Base-by-base conservation (phyloP, 1,140 invertebrate species). In the Mizuhopecten yessoensis region DNA sequence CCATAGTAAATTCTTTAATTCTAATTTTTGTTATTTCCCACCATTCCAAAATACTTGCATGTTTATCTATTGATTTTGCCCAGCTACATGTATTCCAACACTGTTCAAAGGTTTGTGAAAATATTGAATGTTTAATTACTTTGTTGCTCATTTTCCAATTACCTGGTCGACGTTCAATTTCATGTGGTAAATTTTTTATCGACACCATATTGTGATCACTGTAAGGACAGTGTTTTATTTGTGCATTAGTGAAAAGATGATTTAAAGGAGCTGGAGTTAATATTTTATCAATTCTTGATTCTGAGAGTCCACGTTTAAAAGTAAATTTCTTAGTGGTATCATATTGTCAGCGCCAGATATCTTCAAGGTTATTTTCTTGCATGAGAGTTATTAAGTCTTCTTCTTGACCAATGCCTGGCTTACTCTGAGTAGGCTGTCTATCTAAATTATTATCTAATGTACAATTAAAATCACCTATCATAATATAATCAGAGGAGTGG, bases 281-380 rank as follows among this genome's bases (percentile, higher is more conserved):
- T 45, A 88, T 45, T 33, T 45, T 45, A 33, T 88, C 87, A 88
- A 88, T 88, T 88, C 87, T 34, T 9, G 87, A 88, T 45, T 88
- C 45, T n/a, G 87, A 88, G 33, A 42, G 23, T 17, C 36, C 36
- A 7, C 36, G 36, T 39, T 39, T 39, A 39, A 39, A 39, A 7
- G 36, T 39, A 13, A 39, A 7, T 39, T 39, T 39, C 13, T 39
- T 39, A 7, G 36, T 39, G 13, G 5, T 39, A 39, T 13, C 36
- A 39, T 39, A 13, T 7, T 39, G 36, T 39, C 5, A 7, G 13
- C 36, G 36, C 36, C 36, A 39, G 5, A 39, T 39, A 13, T 39
- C 36, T 39, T 39, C 36, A 39, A 39, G 36, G 13, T 39, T 39
- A 39, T 39, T 39, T 7, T 39, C 13, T 39, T 39, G 36, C 5